phyloP scores from a whole-genome alignment of 2,113 vertebrate species.

The Calidris pygmaea region DNA sequence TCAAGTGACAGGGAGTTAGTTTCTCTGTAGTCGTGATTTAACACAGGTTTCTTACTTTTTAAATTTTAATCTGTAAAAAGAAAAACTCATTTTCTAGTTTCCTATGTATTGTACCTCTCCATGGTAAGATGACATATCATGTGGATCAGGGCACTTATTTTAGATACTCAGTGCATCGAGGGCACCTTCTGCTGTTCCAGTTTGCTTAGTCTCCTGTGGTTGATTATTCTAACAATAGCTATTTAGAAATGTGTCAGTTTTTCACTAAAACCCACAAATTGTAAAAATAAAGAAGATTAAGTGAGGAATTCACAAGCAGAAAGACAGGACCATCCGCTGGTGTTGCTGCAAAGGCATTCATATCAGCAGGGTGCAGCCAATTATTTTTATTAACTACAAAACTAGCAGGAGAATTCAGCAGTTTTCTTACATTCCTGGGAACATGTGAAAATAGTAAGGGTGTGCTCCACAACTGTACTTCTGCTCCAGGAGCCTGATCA shows the following conservation, averaged over 20 bases:
- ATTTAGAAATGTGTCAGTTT: neutral
- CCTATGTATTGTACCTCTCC: constrained; percentile 51
- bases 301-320: neutral
- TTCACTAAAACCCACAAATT: neutral
- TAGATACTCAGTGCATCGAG: neutral
- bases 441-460: neutral
- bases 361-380: neutral
- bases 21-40: constrained; percentile 48
- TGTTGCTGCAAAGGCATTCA: neutral
- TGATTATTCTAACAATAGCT: constrained; percentile 22
- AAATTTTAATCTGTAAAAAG: constrained; percentile 51
- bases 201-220: constrained; percentile 11
- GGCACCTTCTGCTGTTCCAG: constrained; percentile 39
- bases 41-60: constrained; percentile 58
- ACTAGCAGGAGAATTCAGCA: neutral
- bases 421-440: constrained; percentile 6
- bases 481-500: neutral
- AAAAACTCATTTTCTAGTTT: constrained; percentile 51
- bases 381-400: neutral
- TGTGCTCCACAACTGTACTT: neutral
- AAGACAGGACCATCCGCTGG: constrained; percentile 26
- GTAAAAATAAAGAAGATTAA: constrained; percentile 16
- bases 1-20: constrained; percentile 37
- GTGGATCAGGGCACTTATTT: constrained; percentile 35
- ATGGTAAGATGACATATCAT: neutral